Evolutionary conservation across 2,113 vertebrate species (phyloP).

Genomic region (Epinephelus lanceolatus): DNA sequence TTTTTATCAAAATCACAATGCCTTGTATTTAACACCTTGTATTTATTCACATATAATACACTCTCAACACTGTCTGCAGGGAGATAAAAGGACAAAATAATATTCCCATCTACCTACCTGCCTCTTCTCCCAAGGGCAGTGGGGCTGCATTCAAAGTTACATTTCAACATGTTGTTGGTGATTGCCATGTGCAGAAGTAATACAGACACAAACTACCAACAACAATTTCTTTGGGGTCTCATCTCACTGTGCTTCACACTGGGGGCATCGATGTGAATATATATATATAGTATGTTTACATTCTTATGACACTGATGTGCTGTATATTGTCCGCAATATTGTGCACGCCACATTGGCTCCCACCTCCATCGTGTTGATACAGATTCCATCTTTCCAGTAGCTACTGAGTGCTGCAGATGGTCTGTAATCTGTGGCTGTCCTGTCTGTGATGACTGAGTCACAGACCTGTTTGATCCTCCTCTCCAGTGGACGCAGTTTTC

Average conservation of each 20-base stretch:
- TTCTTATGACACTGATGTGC: background rate
- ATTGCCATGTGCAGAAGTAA: background rate
- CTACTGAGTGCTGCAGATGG: slow-evolving; percentile 14
- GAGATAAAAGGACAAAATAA: background rate
- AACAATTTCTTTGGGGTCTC: background rate
- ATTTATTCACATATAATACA: background rate
- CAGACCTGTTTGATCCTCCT: slow-evolving; percentile 37
- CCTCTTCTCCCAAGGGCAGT: background rate
- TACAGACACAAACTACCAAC: background rate
- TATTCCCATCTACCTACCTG: background rate
- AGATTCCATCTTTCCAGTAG: background rate
- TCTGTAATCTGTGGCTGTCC: slow-evolving; percentile 33
- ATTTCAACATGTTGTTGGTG: background rate
- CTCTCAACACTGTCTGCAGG: background rate
- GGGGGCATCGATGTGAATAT: background rate
- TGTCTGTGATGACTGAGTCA: slow-evolving; percentile 32
- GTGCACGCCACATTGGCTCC: background rate
- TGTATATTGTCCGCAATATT: background rate
- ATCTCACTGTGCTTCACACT: background rate
- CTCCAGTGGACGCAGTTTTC: slow-evolving; percentile 26
- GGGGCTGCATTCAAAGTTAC: background rate
- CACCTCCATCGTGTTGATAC: background rate
- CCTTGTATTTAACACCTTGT: too few relatives aligned
- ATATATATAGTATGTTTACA: background rate
- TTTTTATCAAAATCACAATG: background rate